Conservation (phyloP, 2,113 vertebrate species). For the Toxotes jaculatrix region DNA sequence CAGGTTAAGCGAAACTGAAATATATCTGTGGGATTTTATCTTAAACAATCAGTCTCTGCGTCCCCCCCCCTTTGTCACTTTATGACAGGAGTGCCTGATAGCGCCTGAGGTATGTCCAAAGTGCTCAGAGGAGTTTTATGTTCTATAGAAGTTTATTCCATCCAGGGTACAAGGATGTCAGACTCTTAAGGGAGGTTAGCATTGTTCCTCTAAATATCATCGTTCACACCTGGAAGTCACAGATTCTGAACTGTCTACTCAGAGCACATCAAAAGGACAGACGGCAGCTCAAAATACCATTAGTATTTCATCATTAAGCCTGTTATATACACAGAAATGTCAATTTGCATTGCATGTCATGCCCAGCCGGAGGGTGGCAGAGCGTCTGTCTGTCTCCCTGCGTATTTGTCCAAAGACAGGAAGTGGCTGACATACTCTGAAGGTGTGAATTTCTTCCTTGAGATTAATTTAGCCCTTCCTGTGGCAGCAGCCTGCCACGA, state of each 20-base stretch:
- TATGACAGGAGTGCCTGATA: constrained; percentile 8
- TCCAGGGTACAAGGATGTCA: background rate
- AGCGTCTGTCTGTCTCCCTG: constrained; percentile 63
- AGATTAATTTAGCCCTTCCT: constrained; percentile 69
- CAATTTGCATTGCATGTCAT: constrained; percentile 72
- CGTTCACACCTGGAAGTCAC: constrained; percentile 66
- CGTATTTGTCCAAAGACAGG: constrained; percentile 68
- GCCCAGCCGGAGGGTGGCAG: constrained; percentile 52
- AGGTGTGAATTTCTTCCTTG: constrained; percentile 75
- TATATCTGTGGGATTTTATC: background rate
- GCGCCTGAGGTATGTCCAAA: constrained; percentile 4
- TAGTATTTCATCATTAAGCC: constrained; percentile 67
- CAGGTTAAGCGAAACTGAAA: constrained; percentile 2
- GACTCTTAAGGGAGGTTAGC: constrained; percentile 8
- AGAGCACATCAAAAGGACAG: constrained; percentile 45
- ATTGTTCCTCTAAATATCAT: constrained; percentile 50
- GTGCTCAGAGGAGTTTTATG: constrained; percentile 4
- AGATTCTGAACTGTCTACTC: constrained; percentile 55
- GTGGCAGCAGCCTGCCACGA: constrained; percentile 49
- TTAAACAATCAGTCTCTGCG: background rate
- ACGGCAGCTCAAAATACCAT: constrained; percentile 61
- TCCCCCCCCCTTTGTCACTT: background rate
- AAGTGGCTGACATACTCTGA: constrained; percentile 68
- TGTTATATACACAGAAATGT: constrained; percentile 66
- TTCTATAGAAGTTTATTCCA: constrained; percentile 10